Base-by-base conservation (phyloP, 2,797 vertebrate species). In the Apogon hyalosoma region DNA sequence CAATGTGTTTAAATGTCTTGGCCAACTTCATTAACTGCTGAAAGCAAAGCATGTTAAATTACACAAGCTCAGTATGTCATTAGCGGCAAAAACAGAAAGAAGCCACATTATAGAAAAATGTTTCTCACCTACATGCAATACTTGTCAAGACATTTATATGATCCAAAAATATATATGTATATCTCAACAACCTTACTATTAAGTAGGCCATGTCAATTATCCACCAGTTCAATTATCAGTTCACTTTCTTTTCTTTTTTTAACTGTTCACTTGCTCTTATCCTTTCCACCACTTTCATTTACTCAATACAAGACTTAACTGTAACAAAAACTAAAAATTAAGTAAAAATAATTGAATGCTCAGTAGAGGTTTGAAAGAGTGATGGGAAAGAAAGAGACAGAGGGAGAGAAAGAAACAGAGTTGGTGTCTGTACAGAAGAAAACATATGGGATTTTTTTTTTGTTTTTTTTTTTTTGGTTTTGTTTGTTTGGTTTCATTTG, bases 401-500 rank as follows among this genome's bases (percentile, higher is more conserved):
- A 63, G 9, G 63, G 57, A 65, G 39, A 64, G 68, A 18, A 24
- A 8, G 21, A 53, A 59, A 46, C 43, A 56, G 49, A 56, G 52
- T 40, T 11, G 54, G 73, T 21, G 50, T 70, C 52, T 87, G 74
- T 88, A 88, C 79, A 86, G 49, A 55, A 43, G 62, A 75, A 74
- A 76, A 71, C 83, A 57, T 21, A 21, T 71, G 69, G 66, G 45
- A 69, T 70, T 73, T 50, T 77, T 58, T 28, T 28, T 28, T 28
- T 4, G 2, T 28, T 28, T 28, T 24, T 24, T 24, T 24, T 24
- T 24, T 2, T 24, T 24, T 24, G 21, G n/a, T 24, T 24, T 24
- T 24, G 2, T 24, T 24, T 24, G 21, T 24, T 4, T 54, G 46
- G n/a, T 60, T 66, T 95, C 95, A 98, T 95, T 98, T 98, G 93